Base-by-base conservation (phyloP, 2,888 invertebrate species). In the Invenusta paracnida region DNA sequence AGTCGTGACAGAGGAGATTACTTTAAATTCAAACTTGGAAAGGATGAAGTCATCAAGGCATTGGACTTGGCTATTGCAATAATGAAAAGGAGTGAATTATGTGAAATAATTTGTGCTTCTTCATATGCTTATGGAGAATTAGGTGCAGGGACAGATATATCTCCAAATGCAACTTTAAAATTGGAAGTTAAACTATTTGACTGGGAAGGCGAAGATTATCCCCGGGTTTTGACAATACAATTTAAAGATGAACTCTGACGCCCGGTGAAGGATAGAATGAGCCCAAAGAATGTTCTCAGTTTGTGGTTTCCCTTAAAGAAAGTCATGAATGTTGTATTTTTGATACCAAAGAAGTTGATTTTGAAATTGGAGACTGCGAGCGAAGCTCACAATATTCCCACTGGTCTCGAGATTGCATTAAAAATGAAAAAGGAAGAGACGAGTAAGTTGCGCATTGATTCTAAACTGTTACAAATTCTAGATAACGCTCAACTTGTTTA, bases 1-100 rank as follows among this genome's bases (percentile, higher is more conserved):
- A 97, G 96, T 91, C 93, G 94, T 88, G 95, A 95, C 88, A 93
- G 96, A 87, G 94, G 94, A 87, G 94, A 95, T 87, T 94, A 95
- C 0, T 98, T 99, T 90, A 93, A 94, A 89, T 98, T 98, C 91
- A 93, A 93, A 88, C 92, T 98, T 82, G 96, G 96, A 87, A 94
- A 94, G 94, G 95, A 94, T 0, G 92, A 92, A 84, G 96, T 97
- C 0, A 97, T 98, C 88, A 95, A 95, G 92, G 96, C 94, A 92
- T 98, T 97, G 95, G 98, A 98, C 89, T 93, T 96, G 88, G 97
- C 96, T 30, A 94, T 98, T 23, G 95, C 95, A 0, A 95, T 96
- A 0, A 98, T 99, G 98, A 95, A 94, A 91, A 94, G 94, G 89
- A 95, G 96, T 0, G 97, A 98, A 92, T 93, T 95, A 84, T 95